Conservation (phyloP, 1,140 invertebrate species). For the Mizuhopecten yessoensis region DNA sequence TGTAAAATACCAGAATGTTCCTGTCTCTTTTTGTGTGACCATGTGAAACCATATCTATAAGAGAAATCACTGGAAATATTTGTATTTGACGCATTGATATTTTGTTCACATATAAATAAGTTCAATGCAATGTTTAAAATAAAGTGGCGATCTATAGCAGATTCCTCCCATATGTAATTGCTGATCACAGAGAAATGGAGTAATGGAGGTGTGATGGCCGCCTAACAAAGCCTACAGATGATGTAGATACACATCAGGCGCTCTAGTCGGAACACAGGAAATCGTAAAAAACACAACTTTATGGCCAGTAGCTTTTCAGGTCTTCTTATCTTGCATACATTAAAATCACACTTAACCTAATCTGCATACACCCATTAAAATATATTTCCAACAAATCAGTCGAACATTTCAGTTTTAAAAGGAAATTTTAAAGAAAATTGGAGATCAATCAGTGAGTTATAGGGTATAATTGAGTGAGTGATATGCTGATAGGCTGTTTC, state of each 20-base stretch:
- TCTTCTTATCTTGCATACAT: neutral
- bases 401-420: neutral
- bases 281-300: neutral
- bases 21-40: neutral
- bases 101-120: neutral
- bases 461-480: constrained; percentile 25
- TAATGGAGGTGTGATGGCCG: neutral
- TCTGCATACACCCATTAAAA: neutral
- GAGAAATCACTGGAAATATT: neutral
- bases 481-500: constrained; percentile 2
- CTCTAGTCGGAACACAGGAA: neutral
- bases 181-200: constrained; percentile 2
- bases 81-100: neutral
- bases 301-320: neutral
- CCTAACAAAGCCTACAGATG: neutral
- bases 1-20: neutral
- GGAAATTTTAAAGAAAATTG: neutral
- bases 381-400: neutral
- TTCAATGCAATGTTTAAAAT: neutral
- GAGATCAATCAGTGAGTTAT: neutral
- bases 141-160: neutral
- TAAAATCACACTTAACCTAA: neutral
- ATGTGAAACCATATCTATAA: neutral
- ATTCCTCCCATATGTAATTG: neutral
- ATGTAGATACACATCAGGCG: neutral